A percentile compares a stretch with the other conserved stretches of the same genome.
Evolutionary conservation across 2,797 vertebrate species (phyloP).

Genomic region (Paramormyrops hopkinsi): DNA sequence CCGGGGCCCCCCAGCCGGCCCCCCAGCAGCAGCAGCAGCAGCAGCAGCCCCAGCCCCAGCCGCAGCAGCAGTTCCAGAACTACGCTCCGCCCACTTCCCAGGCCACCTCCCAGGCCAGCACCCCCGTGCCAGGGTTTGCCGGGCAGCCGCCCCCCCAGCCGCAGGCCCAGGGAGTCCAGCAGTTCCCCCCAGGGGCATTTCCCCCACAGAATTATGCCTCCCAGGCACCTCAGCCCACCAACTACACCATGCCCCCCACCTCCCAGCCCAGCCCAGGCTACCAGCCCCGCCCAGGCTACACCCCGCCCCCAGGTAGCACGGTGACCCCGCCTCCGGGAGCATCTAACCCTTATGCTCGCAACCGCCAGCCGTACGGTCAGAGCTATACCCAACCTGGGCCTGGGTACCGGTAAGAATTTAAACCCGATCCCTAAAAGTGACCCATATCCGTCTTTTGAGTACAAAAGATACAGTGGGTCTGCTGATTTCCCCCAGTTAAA

Average conservation of each 20-base stretch:
- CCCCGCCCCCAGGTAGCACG: constrained; percentile 76
- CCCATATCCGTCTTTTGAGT: constrained; percentile 45
- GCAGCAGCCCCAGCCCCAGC: constrained; percentile 41
- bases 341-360: constrained; percentile 89
- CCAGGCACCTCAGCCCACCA: constrained; percentile 62
- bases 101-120: constrained; percentile 66
- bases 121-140: constrained; percentile 66
- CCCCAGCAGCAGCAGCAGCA: constrained; percentile 63
- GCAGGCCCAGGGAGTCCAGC: constrained; percentile 68
- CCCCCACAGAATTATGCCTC: constrained; percentile 65
- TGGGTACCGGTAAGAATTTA: constrained; percentile 76
- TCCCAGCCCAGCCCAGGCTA: constrained; percentile 75
- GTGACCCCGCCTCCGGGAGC: constrained; percentile 80
- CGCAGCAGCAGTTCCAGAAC: constrained; percentile 84
- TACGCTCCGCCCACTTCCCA: constrained; percentile 80
- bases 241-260: constrained; percentile 62
- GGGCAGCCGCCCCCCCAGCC: constrained; percentile 43
- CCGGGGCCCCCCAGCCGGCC: constrained; percentile 67
- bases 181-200: constrained; percentile 60
- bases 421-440: constrained; percentile 65
- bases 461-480: constrained; percentile 40
- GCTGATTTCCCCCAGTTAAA: constrained; percentile 80
- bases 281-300: constrained; percentile 83
- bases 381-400: constrained; percentile 92
- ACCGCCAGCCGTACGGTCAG: constrained; percentile 82